Conservation (phyloP, 2,113 vertebrate genomes). For the Xyliphius kryptos region DNA sequence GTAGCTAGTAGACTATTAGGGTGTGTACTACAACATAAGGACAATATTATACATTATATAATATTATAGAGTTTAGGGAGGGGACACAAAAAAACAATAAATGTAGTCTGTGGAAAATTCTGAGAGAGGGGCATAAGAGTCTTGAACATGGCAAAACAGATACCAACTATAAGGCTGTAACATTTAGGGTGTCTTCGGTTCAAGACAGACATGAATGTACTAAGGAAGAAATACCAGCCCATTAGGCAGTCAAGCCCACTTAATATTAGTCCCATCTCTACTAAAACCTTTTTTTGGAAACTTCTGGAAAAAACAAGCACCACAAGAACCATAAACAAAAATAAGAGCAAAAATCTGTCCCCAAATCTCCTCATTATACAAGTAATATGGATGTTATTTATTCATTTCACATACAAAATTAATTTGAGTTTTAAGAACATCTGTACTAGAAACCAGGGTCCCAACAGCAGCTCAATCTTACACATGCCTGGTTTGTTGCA, state of each 20-base stretch:
- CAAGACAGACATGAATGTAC: not conserved
- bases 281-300: not conserved
- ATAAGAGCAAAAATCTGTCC: not conserved
- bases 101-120: not conserved
- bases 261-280: not conserved
- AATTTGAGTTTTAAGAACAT: not conserved
- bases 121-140: not conserved
- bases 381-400: not conserved
- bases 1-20: not conserved
- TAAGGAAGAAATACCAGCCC: not conserved
- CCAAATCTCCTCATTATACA: not conserved
- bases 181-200: too few species aligned
- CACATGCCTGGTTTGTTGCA: too few species aligned
- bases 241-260: not conserved
- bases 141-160: not conserved
- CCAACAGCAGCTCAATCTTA: too few species aligned
- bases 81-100: too few species aligned
- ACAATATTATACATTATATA: too few species aligned
- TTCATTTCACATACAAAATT: not conserved
- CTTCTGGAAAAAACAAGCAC: not conserved
- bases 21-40: too few species aligned
- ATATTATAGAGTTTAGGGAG: too few species aligned
- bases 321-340: conserved; percentile 5
- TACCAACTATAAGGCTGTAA: not conserved
- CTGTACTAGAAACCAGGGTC: not conserved